Base-by-base conservation (phyloP, 2,888 invertebrate species). In the Drosophila anomalata region DNA sequence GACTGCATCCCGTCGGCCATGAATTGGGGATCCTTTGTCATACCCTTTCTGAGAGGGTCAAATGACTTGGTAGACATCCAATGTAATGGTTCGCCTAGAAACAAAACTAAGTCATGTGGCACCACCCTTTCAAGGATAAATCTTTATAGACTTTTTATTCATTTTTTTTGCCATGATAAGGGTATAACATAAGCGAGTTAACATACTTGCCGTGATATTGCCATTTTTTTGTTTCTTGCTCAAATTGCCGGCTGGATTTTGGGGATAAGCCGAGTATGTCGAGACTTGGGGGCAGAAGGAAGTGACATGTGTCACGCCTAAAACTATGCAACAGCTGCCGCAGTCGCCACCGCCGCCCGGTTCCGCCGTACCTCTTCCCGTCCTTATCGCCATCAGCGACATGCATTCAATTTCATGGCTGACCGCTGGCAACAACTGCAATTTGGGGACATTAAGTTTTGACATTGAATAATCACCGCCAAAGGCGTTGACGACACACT, bases 391-490 rank as follows among this genome's bases (percentile, higher is more conserved):
- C 50, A 31, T 22, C 60, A 26, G 69, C 60, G 42, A 57, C 57
- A 63, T 71, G 73, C 77, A 78, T 78, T 84, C 79, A 85, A 82
- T 85, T 81, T 81, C 85, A 81, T 78, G 82, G 77, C 82, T 79
- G 73, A 77, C 74, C 82, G 82, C 78, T 72, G 73, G 66, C 82
- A 79, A 81, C 82, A 82, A 81, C 79, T 77, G 77, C 86, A 85
- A 82, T 82, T 85, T 85, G 78, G 78, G 79, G 83, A 85, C 83
- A 82, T 85, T 82, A 76, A 71, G 75, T 78, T 82, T 78, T 82
- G 81, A 82, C 83, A 85, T 82, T 82, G 81, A 82, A 85, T 79
- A 85, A 82, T 81, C 82, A 76, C 85, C 74, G 75, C 72, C 58
- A 62, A 78, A 82, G 79, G 85, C 85, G 85, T 83, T 79, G 85